A percentile compares a stretch with the other conserved stretches of the same genome.
Conservation (phyloP, 2,888 invertebrate genomes). For the Drosophila putrida region DNA sequence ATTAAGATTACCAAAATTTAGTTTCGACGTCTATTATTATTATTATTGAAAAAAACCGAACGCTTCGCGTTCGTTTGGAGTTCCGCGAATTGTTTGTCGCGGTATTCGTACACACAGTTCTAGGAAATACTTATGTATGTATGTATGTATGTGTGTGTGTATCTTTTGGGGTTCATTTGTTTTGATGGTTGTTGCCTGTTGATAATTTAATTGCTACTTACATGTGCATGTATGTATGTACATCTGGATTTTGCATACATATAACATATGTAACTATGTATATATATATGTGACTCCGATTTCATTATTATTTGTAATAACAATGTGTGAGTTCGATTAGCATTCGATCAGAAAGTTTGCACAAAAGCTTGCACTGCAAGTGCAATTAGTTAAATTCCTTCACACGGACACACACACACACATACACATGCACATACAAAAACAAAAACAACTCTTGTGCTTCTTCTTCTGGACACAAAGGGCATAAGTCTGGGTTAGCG, state of each 20-base stretch:
- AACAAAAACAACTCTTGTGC: constrained; percentile 28
- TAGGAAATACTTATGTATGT: constrained; percentile 22
- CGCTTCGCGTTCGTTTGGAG: constrained; percentile 34
- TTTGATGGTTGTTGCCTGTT: constrained; percentile 46
- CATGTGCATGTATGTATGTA: neutral
- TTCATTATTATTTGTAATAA: constrained; percentile 4
- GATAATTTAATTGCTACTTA: constrained; percentile 40
- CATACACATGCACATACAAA: constrained; percentile 23
- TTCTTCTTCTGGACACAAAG: constrained; percentile 17
- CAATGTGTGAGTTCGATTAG: constrained; percentile 27
- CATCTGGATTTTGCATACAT: constrained; percentile 10
- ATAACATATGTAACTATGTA: too few species aligned
- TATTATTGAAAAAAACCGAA: constrained; percentile 44
- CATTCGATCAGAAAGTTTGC: constrained; percentile 23
- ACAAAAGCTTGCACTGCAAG: constrained; percentile 19
- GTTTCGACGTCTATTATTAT: constrained; percentile 42
- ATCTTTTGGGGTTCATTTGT: constrained; percentile 49
- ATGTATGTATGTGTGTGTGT: constrained; percentile 7
- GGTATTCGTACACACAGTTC: constrained; percentile 40
- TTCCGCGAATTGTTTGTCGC: constrained; percentile 51
- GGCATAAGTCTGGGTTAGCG: constrained; percentile 51
- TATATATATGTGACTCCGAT: neutral
- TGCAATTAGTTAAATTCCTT: constrained; percentile 40
- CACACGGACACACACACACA: constrained; percentile 12
- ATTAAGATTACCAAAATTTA: constrained; percentile 42